These are phyloP conservation scores for Camponotus fellah DNA, from an alignment of 2,888 invertebrate genomes.

Conservation along the genomic window DNA sequence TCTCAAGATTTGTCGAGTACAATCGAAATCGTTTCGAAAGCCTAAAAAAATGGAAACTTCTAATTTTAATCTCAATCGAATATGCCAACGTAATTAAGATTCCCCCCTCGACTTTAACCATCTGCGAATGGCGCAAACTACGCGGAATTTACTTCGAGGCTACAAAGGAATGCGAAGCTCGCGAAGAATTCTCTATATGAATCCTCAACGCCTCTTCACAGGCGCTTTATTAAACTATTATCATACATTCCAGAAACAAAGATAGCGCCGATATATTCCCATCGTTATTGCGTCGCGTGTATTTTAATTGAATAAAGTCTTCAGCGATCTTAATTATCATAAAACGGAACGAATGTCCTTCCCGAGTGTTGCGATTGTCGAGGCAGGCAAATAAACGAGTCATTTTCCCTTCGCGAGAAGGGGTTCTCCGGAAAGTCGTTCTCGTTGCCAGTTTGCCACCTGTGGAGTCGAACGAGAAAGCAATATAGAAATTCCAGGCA, in stretches of 20 bases:
- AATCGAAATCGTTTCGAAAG: background rate
- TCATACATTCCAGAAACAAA: conserved; percentile 71
- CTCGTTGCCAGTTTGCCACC: conserved; percentile 77
- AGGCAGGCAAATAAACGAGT: conserved; percentile 19
- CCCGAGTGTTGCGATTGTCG: conserved; percentile 10
- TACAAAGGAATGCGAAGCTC: conserved; percentile 77
- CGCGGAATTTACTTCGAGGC: conserved; percentile 72
- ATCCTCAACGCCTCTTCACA: conserved; percentile 58
- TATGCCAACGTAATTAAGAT: conserved; percentile 45
- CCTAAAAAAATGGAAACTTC: background rate
- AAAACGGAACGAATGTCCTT: background rate
- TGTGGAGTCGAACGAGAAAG: conserved; percentile 79
- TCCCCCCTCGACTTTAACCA: conserved; percentile 18
- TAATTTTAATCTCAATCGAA: conserved; percentile 24
- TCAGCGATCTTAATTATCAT: background rate
- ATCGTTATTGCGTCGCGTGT: conserved; percentile 7
- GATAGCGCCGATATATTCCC: conserved; percentile 30
- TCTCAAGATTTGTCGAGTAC: background rate
- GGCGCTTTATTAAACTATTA: conserved; percentile 80
- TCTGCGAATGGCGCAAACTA: conserved; percentile 62
- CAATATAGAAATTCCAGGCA: conserved; percentile 80
- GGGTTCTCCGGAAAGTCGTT: conserved; percentile 37
- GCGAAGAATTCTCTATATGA: conserved; percentile 84
- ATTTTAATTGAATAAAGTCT: conserved; percentile 21
- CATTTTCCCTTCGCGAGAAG: background rate